phyloP scores from a whole-genome alignment of 2,113 vertebrate genomes.

The Pagrus major region DNA sequence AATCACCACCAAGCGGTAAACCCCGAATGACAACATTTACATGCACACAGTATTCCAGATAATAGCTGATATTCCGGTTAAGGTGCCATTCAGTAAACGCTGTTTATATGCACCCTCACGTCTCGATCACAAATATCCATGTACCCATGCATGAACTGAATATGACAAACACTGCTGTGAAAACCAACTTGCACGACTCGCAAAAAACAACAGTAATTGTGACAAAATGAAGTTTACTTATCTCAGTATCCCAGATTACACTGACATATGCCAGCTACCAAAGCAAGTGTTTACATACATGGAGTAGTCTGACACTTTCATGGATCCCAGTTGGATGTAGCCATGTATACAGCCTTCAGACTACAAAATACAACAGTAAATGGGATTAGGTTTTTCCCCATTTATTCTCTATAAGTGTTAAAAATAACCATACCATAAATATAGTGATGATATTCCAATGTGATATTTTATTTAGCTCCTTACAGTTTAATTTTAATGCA shows the following conservation, averaged over 20 bases:
- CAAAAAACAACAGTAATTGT: conserved; percentile 38
- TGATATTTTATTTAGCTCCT: neutral
- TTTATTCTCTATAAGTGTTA: neutral
- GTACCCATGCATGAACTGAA: conserved; percentile 39
- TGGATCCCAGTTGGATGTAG: neutral
- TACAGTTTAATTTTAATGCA: neutral
- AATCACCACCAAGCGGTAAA: conserved; percentile 81
- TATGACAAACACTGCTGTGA: conserved; percentile 37
- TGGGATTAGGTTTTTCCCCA: neutral
- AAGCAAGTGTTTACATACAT: conserved; percentile 25
- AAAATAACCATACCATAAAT: neutral
- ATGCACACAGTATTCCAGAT: conserved; percentile 67
- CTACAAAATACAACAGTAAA: neutral
- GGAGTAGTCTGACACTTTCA: neutral
- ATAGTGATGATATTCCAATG: neutral
- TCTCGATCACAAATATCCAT: conserved; percentile 61
- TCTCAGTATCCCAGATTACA: conserved; percentile 39
- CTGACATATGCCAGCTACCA: conserved; percentile 20
- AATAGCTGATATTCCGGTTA: conserved; percentile 66
- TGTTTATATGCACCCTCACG: conserved; percentile 54
- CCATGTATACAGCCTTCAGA: neutral
- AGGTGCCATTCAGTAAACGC: conserved; percentile 52
- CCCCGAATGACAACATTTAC: conserved; percentile 77
- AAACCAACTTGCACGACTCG: conserved; percentile 30
- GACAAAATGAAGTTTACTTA: conserved; percentile 45